Base-by-base conservation (phyloP, 2,113 vertebrate species). In the Paraplagusia blochii region DNA sequence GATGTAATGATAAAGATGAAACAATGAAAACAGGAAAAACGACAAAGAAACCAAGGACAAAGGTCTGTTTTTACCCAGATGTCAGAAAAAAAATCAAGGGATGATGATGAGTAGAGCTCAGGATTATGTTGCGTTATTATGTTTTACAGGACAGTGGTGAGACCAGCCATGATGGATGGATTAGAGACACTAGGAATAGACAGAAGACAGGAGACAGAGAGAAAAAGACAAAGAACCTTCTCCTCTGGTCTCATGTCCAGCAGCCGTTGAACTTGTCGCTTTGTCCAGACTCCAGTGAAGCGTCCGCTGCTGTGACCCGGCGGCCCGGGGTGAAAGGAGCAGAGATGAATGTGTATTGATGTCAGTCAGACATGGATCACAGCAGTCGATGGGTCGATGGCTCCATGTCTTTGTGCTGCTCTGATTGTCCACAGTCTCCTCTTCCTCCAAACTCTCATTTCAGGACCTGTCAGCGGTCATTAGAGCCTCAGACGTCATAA, bases 351-450 rank as follows among this genome's bases (percentile, higher is more conserved):
- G 83, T 72, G 77, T 72, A 86, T 81, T 81, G 82, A 84, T 85
- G 79, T 81, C 77, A 74, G 75, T 76, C 74, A 83, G 82, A 73
- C 85, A 77, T 79, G 84, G 84, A 88, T 86, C 84, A 81, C 68
- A 39, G 81, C 77, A 58, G 80, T 44, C 60, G 54, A 80, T 80
- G 81, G 87, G 81, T 87, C 82, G 83, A 22, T 60, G 81, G 51
- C 38, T 82, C 67, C 66, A 72, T 66, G 74, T 66, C 75, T 29
- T 29, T 29, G 22, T 72, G 70, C 74, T 77, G 70, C 44, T 55
- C 69, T 62, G 54, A 53, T 50, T 22, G 72, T 29, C n/a, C n/a
- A n/a, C n/a, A n/a, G n/a, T n/a, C n/a, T n/a, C n/a, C n/a, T n/a
- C n/a, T n/a, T n/a, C n/a, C n/a, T n/a, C n/a, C n/a, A n/a, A n/a